phyloP scores from a whole-genome alignment of 92 coral and sea anemone species.

The Paragorgia papillata region DNA sequence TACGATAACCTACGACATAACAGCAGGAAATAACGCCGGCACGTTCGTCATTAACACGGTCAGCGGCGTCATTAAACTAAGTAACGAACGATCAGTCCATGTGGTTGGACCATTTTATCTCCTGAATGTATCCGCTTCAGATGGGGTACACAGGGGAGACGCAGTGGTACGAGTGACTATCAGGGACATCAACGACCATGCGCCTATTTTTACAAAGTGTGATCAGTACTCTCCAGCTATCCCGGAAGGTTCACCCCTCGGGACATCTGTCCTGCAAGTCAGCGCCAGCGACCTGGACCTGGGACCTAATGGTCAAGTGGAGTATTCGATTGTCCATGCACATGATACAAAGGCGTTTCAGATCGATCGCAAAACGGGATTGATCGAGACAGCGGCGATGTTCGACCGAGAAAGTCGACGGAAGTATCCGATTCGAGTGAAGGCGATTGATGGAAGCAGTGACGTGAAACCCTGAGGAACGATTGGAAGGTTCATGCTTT shows the following conservation, averaged over 20 bases:
- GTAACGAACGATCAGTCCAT: conserved; percentile 48
- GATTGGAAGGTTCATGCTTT: conserved; percentile 86
- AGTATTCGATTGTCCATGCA: conserved; percentile 74
- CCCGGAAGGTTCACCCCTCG: conserved; percentile 62
- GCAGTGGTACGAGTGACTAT: conserved; percentile 76
- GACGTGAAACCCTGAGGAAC: conserved; percentile 65
- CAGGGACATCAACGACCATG: conserved; percentile 86
- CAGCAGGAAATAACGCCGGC: conserved; percentile 81
- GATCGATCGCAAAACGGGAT: conserved; percentile 78
- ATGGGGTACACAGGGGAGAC: conserved; percentile 74
- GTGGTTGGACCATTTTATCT: conserved; percentile 74
- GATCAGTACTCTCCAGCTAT: conserved; percentile 72
- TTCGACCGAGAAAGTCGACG: conserved; percentile 82
- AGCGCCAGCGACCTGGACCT: conserved; percentile 85
- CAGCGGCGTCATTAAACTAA: conserved; percentile 81
- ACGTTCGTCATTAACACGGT: conserved; percentile 76
- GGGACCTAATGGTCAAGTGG: conserved; percentile 79
- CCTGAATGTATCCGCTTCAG: conserved; percentile 87
- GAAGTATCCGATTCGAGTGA: conserved; percentile 64
- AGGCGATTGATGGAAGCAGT: conserved; percentile 72
- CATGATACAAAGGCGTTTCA: conserved; percentile 46
- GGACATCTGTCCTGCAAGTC: conserved; percentile 76
- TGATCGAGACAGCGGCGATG: conserved; percentile 61
- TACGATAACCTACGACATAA: conserved; percentile 78
- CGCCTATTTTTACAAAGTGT: conserved; percentile 86